Percentiles rank a stretch among this genome's conserved stretches.
Evolutionary conservation across 2,888 invertebrate genomes (phyloP).

Genomic region (Prosopocoilus inquinatus): DNA sequence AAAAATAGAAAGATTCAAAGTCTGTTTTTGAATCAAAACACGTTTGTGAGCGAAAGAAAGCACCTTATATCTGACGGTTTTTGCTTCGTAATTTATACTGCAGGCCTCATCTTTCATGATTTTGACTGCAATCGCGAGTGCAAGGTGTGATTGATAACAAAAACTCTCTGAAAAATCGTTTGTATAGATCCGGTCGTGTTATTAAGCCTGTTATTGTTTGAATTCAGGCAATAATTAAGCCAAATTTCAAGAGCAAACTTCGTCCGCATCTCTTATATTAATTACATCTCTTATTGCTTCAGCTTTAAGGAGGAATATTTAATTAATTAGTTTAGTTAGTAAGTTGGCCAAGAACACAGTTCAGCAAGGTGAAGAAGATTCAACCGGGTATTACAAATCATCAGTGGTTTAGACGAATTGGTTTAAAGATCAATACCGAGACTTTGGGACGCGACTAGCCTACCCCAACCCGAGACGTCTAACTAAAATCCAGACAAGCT

Average conservation of each 20-base stretch:
- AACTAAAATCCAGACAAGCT: conserved; percentile 9
- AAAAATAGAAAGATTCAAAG: no score
- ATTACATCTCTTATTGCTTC: neutral
- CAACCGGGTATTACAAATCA: neutral
- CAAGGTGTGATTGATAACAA: neutral
- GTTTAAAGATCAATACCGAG: conserved; percentile 30
- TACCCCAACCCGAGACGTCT: conserved; percentile 27
- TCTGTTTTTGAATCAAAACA: no score
- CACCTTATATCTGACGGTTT: no score
- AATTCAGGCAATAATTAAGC: neutral
- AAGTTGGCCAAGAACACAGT: conserved; percentile 1
- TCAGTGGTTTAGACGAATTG: conserved; percentile 22
- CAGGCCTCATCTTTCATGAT: neutral
- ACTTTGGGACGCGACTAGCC: conserved; percentile 24
- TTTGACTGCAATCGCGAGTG: neutral
- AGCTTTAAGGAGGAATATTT: conserved; percentile 5
- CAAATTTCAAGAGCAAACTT: no score
- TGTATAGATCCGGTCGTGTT: no score
- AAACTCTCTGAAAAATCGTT: no score
- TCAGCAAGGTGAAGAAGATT: conserved; percentile 6
- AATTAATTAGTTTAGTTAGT: conserved; percentile 15
- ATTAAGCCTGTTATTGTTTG: neutral
- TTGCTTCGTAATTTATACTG: neutral
- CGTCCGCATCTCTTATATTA: no score
- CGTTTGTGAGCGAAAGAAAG: no score